phyloP scores from a whole-genome alignment of 2,797 vertebrate species.

The Pygocentrus nattereri region DNA sequence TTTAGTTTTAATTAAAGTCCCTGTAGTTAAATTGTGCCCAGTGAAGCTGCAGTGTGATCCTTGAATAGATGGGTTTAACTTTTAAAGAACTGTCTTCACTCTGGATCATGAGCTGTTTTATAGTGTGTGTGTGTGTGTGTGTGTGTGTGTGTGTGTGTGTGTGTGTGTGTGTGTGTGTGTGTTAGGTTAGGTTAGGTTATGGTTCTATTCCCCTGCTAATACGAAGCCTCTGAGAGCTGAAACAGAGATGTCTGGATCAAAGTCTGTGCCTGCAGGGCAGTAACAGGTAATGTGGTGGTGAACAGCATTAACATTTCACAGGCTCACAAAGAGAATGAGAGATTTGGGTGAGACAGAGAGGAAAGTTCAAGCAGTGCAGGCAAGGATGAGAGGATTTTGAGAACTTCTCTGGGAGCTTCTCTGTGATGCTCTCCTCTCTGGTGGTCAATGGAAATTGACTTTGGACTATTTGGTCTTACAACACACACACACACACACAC shows the following conservation, averaged over 20 bases:
- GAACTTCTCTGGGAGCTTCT: neutral
- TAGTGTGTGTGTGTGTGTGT: neutral
- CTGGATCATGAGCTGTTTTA: neutral
- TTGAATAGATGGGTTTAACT: conserved; percentile 8
- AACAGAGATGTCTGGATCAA: conserved; percentile 31
- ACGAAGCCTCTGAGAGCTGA: conserved; percentile 3
- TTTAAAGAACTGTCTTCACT: neutral
- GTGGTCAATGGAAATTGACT: neutral
- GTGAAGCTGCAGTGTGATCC: neutral
- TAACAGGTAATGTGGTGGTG: conserved; percentile 12
- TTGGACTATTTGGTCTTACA: neutral
- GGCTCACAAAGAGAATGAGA: conserved; percentile 15
- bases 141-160: neutral
- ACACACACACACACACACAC: neutral
- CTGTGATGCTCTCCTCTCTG: neutral
- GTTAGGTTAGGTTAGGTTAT: too few species aligned
- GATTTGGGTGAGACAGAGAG: conserved; percentile 12
- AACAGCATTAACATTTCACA: conserved; percentile 23
- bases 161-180: conserved; percentile 4
- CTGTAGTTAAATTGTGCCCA: neutral
- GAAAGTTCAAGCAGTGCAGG: neutral
- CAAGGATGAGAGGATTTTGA: neutral
- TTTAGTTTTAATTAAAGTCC: too few species aligned
- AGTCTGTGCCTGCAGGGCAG: conserved; percentile 3
- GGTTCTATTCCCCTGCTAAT: neutral